Conservation (phyloP, 2,888 invertebrate genomes). For the Xanthia icteritia region DNA sequence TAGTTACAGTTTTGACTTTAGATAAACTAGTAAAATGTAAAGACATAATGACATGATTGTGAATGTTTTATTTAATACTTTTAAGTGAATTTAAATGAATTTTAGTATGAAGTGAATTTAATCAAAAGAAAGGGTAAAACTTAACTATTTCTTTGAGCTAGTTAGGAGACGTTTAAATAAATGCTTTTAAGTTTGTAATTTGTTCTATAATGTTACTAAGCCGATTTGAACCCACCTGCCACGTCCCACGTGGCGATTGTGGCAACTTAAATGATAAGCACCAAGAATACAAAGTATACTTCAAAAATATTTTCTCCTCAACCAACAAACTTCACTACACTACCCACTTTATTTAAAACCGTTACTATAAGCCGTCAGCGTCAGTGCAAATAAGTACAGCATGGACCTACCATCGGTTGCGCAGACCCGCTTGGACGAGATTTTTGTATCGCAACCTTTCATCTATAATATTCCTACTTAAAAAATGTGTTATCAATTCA, state of each 20-base stretch:
- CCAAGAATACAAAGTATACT: not conserved
- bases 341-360: slow-evolving; percentile 12
- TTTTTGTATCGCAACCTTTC: slow-evolving; percentile 85
- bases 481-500: too few species aligned
- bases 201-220: not conserved
- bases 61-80: not conserved
- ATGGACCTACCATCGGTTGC: slow-evolving; percentile 53
- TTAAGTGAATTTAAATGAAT: not conserved
- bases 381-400: slow-evolving; percentile 50
- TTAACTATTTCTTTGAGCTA: not conserved
- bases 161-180: not conserved
- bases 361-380: slow-evolving; percentile 16
- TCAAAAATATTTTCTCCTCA: not conserved
- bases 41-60: not conserved
- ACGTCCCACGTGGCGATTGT: not conserved
- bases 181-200: not conserved
- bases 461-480: too few species aligned
- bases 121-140: not conserved
- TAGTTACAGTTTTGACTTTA: not conserved
- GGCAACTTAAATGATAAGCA: not conserved
- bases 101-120: too few species aligned
- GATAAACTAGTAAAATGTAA: not conserved
- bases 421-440: slow-evolving; percentile 77
- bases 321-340: not conserved
- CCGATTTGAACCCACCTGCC: not conserved